A percentile compares a stretch with the other conserved stretches of the same genome.
phyloP scores from a whole-genome alignment of 2,797 vertebrate species.

The Chromobotia macracanthus region DNA sequence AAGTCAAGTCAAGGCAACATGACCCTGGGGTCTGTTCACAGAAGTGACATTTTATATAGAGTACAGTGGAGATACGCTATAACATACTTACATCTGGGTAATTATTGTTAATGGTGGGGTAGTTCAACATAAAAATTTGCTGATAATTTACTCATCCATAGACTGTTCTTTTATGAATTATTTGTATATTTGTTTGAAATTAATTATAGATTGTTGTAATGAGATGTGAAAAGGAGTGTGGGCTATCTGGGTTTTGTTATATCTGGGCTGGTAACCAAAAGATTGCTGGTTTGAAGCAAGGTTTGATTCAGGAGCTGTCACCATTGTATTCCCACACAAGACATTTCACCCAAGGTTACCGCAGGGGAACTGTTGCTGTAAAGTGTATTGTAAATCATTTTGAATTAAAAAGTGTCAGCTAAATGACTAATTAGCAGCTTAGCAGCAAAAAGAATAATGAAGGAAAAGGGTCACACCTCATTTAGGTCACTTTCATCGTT shows the following conservation, averaged over 20 bases:
- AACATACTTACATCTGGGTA: not conserved
- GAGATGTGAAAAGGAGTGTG: not conserved
- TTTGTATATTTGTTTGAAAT: not conserved
- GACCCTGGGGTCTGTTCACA: not conserved
- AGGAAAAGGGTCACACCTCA: conserved; percentile 11
- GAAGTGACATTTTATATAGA: not conserved
- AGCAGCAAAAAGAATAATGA: not conserved
- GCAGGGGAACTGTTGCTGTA: not conserved
- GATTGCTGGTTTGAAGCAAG: conserved; percentile 3
- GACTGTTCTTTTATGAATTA: not conserved
- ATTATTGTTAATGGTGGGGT: too few relatives aligned
- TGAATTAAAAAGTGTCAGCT: not conserved
- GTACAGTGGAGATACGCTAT: not conserved
- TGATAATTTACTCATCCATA: too few relatives aligned
- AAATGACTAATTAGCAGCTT: conserved; percentile 26
- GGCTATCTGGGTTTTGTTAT: not conserved
- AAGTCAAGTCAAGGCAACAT: not conserved
- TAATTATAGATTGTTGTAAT: too few relatives aligned
- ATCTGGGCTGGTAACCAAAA: not conserved
- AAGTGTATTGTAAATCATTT: not conserved
- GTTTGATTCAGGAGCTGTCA: not conserved
- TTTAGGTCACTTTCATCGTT: not conserved
- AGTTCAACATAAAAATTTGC: too few relatives aligned
- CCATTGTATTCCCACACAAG: not conserved
- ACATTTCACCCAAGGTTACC: not conserved